Base-by-base conservation (phyloP, 2,888 invertebrate genomes). In the Camptogramma bilineatum region DNA sequence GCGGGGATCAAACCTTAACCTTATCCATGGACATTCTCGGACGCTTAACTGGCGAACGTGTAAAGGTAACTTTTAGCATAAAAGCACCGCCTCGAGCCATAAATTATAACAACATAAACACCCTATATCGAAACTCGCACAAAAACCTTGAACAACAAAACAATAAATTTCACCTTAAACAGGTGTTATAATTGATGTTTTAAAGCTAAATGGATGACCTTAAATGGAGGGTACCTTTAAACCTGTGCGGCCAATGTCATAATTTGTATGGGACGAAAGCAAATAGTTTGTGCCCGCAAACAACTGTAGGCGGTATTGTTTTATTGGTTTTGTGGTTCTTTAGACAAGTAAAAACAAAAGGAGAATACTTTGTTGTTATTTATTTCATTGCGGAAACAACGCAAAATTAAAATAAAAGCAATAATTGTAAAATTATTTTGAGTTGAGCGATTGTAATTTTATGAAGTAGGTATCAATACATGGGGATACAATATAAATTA, bases 141-240 rank as follows among this genome's bases (percentile, higher is more conserved):
- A 57, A 71, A 72, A 70, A 68, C 69, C 62, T 18, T 78, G 81
- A 87, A 83, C 79, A 87, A 88, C 87, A 88, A 89, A 90, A 88
- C 84, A 77, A 90, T 92, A 92, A 93, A 93, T 91, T 89, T 87
- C 75, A 87, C 84, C 80, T 81, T 91, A 91, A 93, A 86, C 88
- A 92, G 91, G 92, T 91, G 92, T 91, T 88, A 91, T 91, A 91
- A 91, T 91, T 91, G 88, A 90, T 91, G 91, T 89, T 83, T 73
- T 77, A 70, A 81, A 86, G 86, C 77, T 86, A 87, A 90, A 90
- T 86, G 84, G 84, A 82, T 85, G 85, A 84, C 81, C 79, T 83
- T 86, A 87, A 86, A 85, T 71, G 83, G 83, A 71, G 74, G 75
- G 84, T 80, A 81, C 84, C 82, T 86, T 83, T 79, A 78, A 82